Evolutionary conservation across 2,113 vertebrate genomes (phyloP).

Genomic region (Rhipidura dahli): DNA sequence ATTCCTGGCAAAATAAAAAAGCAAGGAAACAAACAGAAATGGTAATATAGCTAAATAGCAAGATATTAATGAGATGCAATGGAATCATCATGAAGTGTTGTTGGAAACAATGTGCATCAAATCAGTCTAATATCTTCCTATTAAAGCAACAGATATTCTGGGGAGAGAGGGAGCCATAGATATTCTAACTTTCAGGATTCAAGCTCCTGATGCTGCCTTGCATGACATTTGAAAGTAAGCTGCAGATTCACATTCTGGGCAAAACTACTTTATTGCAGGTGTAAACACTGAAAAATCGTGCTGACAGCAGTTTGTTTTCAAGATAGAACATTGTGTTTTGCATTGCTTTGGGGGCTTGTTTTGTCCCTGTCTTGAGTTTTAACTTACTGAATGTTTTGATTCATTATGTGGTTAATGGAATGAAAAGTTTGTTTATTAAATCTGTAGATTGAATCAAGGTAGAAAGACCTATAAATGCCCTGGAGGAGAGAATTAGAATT

Average conservation of each 20-base stretch:
- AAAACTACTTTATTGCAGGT: background rate
- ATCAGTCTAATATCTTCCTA: background rate
- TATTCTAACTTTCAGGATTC: background rate
- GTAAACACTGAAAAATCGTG: background rate
- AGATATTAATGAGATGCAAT: background rate
- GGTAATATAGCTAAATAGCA: background rate
- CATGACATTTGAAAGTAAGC: background rate
- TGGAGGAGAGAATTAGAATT: background rate
- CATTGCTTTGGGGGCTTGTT: background rate
- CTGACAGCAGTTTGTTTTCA: background rate
- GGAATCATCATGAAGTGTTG: background rate
- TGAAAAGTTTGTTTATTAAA: conserved; percentile 8
- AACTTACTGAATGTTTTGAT: background rate
- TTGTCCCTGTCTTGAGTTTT: background rate
- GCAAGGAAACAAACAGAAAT: background rate
- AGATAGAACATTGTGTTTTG: background rate
- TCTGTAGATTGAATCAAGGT: background rate
- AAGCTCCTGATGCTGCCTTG: background rate
- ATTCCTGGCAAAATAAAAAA: background rate
- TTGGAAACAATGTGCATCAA: background rate
- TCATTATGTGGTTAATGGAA: background rate
- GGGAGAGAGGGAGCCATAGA: background rate
- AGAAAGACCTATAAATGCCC: background rate
- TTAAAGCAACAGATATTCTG: background rate
- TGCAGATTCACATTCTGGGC: background rate